Percentiles rank a stretch among this genome's conserved stretches.
These are phyloP conservation scores for Synergus gifuensis DNA, from an alignment of 2,888 invertebrate species.

Conservation along the genomic window DNA sequence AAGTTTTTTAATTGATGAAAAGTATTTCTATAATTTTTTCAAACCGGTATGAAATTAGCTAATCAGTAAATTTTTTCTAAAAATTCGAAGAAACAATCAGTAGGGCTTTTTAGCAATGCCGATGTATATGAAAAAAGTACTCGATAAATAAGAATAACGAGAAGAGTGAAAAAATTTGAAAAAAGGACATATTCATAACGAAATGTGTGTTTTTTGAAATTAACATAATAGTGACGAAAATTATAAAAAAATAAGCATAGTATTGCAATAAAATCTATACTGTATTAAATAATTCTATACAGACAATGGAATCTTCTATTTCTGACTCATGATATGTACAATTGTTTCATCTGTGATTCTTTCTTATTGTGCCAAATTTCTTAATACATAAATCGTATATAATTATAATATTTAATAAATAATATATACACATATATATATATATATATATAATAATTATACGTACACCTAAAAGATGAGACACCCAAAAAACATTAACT, in stretches of 20 bases:
- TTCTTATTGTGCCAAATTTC: constrained; percentile 76
- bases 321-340: constrained; percentile 71
- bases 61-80: constrained; percentile 2
- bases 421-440: constrained; percentile 52
- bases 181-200: too few relatives aligned
- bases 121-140: background rate
- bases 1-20: too few relatives aligned
- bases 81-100: constrained; percentile 6
- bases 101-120: constrained; percentile 1
- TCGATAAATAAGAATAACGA: background rate
- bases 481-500: background rate
- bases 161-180: constrained; percentile 17
- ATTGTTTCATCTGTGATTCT: constrained; percentile 76
- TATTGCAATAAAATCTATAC: constrained; percentile 24
- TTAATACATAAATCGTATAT: constrained; percentile 61
- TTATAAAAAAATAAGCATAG: constrained; percentile 43
- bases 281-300: constrained; percentile 26
- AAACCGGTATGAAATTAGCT: background rate
- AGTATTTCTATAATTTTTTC: too few relatives aligned
- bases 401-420: constrained; percentile 20
- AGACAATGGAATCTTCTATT: constrained; percentile 42
- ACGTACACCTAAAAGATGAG: constrained; percentile 48
- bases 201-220: too few relatives aligned
- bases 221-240: constrained; percentile 17
- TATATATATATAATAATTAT: constrained; percentile 52